Evolutionary conservation across 2,113 vertebrate genomes (phyloP), one percentile per base, ranked within the genome.

Genomic region (Burhinus bistriatus): DNA sequence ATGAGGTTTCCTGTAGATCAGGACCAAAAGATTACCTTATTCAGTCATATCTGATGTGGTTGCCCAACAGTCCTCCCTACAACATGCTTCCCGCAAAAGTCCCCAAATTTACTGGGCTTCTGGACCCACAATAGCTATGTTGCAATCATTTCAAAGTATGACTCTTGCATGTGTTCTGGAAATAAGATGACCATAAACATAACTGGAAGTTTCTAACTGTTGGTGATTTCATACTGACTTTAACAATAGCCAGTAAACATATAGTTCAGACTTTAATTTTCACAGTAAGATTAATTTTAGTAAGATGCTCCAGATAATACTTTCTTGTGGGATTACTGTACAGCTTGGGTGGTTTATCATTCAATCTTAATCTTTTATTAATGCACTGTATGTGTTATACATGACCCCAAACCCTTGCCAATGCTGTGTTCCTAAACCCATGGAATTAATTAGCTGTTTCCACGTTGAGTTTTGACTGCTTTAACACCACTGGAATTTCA

Each of bases 371-470:
- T 86, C 52, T 90, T 94, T 90, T 92, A 73, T 93, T 95, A 68
- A 93, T 49, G 45, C 42, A 9, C 59, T 62, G 26, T 73, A 27
- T 69, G 42, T 51, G 54, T 83, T 94, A 80, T 93, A 45, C 68
- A 77, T 55, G 64, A 93, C 85, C 78, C 51, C 36, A 86, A 80
- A 83, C 47, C 40, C n/a, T 77, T 17, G 3, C 51, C 88, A 96
- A 59, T 16, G 19, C 55, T 86, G 57, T 21, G 40, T 38, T 92
- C 82, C 66, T 80, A 95, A 94, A 83, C 29, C 51, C 29, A 1
- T 77, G 92, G 88, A 87, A 95, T 77, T 81, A 96, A 97, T 95
- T 95, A 95, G 26, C 82, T 73, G 47, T 71, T 97, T 95, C 65
- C 86, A 42, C 1, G 3, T 83, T 89, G 72, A 30, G 29, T 81